These are phyloP conservation scores for Diuraphis noxia DNA, from an alignment of 1,140 invertebrate genomes.

Conservation along the genomic window DNA sequence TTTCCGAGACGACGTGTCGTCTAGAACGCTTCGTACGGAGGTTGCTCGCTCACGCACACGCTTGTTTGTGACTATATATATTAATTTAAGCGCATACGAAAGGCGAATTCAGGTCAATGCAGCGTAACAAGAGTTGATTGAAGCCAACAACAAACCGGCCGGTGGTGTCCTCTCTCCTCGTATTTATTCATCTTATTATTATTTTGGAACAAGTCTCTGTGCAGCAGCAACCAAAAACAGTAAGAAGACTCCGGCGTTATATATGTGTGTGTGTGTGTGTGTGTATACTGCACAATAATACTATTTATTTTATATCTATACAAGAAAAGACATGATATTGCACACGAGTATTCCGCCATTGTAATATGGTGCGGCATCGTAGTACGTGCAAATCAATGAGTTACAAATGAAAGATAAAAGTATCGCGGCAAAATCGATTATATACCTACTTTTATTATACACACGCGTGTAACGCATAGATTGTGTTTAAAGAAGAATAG, in stretches of 20 bases:
- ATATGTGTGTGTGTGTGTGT: too few relatives aligned
- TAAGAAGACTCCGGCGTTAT: constrained; percentile 20
- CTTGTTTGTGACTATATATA: constrained; percentile 6
- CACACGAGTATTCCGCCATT: not conserved
- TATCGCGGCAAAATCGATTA: constrained; percentile 10
- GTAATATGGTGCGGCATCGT: not conserved
- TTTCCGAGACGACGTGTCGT: not conserved
- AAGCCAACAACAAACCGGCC: constrained; percentile 41
- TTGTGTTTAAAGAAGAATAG: not conserved
- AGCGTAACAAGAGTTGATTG: constrained; percentile 42
- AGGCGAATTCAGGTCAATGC: constrained; percentile 50
- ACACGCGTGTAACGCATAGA: not conserved
- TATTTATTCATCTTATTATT: constrained; percentile 47
- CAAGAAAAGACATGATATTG: not conserved
- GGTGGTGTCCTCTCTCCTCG: constrained; percentile 11
- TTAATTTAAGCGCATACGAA: constrained; percentile 41
- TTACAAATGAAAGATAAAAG: not conserved
- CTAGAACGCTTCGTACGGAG: not conserved
- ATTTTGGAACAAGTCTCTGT: constrained; percentile 32
- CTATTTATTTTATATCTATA: not conserved
- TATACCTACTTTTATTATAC: too few relatives aligned
- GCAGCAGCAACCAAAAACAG: constrained; percentile 31
- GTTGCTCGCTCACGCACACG: not conserved
- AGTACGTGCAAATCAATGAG: not conserved
- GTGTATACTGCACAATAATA: too few relatives aligned